A percentile compares a stretch with the other conserved stretches of the same genome.
Conservation (phyloP, 2,888 invertebrate genomes). For the Miltochrista miniata region DNA sequence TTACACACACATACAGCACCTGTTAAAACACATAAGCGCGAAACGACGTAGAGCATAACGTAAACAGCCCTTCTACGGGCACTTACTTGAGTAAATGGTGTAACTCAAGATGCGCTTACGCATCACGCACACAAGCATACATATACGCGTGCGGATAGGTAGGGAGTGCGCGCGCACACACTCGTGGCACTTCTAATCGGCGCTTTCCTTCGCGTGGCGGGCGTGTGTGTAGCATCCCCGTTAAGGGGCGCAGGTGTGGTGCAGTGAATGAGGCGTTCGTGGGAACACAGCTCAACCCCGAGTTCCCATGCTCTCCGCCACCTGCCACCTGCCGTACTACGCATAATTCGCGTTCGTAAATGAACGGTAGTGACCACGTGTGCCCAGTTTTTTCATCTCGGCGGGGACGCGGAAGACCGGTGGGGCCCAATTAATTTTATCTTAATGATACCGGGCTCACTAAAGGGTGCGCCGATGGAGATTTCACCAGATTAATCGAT, state of each 20-base stretch:
- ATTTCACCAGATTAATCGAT: constrained; percentile 65
- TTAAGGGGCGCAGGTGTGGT: constrained; percentile 80
- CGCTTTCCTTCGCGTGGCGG: constrained; percentile 79
- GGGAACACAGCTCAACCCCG: constrained; percentile 78
- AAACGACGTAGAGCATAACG: constrained; percentile 38
- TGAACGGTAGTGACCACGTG: constrained; percentile 84
- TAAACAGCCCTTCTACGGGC: constrained; percentile 59
- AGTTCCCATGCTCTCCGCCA: constrained; percentile 74
- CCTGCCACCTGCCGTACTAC: constrained; percentile 82
- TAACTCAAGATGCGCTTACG: constrained; percentile 48
- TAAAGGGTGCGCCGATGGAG: constrained; percentile 44
- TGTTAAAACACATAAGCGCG: constrained; percentile 40
- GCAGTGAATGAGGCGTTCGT: constrained; percentile 78
- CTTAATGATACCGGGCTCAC: constrained; percentile 58
- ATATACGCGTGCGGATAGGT: constrained; percentile 35
- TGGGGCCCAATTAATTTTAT: constrained; percentile 75
- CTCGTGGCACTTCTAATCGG: constrained; percentile 63
- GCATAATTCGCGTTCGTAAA: constrained; percentile 83
- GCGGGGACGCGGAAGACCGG: constrained; percentile 76
- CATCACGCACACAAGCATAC: constrained; percentile 29
- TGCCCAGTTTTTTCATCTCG: constrained; percentile 68
- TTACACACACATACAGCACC: constrained; percentile 34
- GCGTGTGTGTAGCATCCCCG: constrained; percentile 78
- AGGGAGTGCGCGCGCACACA: constrained; percentile 49
- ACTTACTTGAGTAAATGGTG: constrained; percentile 60